Evolutionary conservation across 2,797 vertebrate genomes (phyloP), one percentile per base, ranked within the genome.

Genomic region (Labeo calbasu): DNA sequence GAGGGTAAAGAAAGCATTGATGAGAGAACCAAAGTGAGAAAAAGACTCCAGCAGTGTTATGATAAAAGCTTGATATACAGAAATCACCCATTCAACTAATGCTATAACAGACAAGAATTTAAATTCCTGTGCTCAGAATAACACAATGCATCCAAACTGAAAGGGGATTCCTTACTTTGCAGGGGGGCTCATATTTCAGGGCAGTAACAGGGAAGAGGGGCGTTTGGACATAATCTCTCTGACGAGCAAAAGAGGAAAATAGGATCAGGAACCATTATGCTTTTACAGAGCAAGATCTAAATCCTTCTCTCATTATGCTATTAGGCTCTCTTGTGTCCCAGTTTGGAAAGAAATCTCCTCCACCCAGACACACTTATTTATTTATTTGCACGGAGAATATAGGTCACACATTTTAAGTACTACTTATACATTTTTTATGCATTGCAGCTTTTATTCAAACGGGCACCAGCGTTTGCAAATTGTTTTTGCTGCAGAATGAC

Each of bases 391-490:
- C 77, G 48, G 84, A 87, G 92, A 93, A 95, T 95, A 94, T 94
- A 93, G 95, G 94, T 94, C 95, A 95, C 79, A 89, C 90, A 90
- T 94, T 93, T 92, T 87, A 87, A 88, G 93, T 89, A 91, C 90
- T 91, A 87, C 89, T 82, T 90, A 94, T 95, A 90, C 88, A 95
- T 94, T 92, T 95, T 94, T 94, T 91, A 95, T 94, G 91, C 90
- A 86, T 91, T 90, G 92, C 91, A 91, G 91, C 89, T 91, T 92
- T 92, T 91, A 92, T 92, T 94, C 89, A 90, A 92, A 92, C 87
- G 85, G 91, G 91, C 92, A 86, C 85, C 57, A 92, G 88, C 88
- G 75, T 77, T 88, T 88, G 84, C 87, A 66, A 46, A 85, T 91
- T 92, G 89, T 50, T 82, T 77, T 80, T 68, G 89, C 88, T 86